These are phyloP conservation scores for Callospermophilus lateralis DNA, from an alignment of 2,113 vertebrate genomes.

Conservation along the genomic window DNA sequence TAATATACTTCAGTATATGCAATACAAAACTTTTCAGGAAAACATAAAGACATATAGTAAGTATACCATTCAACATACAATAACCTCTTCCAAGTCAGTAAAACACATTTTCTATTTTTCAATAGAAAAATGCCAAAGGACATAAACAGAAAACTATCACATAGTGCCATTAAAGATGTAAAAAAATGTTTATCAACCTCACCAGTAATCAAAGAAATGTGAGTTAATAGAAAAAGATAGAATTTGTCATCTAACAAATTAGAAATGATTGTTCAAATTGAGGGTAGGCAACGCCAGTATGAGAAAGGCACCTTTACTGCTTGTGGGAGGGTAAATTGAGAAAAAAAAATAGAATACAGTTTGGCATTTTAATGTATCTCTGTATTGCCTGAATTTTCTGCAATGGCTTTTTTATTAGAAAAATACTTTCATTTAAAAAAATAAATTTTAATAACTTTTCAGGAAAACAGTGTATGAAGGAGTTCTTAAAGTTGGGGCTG, in stretches of 20 bases:
- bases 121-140: background rate
- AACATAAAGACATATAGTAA: background rate
- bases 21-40: background rate
- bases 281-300: background rate
- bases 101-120: background rate
- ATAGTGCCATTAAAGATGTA: background rate
- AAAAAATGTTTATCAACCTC: background rate
- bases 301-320: background rate
- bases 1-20: background rate
- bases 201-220: conserved; percentile 11
- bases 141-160: background rate
- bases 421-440: conserved; percentile 18
- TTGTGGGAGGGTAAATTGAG: background rate
- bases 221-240: background rate
- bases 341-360: background rate
- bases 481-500: background rate
- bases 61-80: background rate
- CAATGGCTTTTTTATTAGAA: background rate
- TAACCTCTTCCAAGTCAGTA: background rate
- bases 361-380: background rate
- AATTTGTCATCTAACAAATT: background rate
- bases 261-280: background rate
- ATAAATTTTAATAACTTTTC: background rate
- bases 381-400: background rate
- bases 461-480: background rate